Evolutionary conservation across 2,888 invertebrate species (phyloP), one percentile per base, ranked within the genome.

Genomic region (Iselma pallidipennis): DNA sequence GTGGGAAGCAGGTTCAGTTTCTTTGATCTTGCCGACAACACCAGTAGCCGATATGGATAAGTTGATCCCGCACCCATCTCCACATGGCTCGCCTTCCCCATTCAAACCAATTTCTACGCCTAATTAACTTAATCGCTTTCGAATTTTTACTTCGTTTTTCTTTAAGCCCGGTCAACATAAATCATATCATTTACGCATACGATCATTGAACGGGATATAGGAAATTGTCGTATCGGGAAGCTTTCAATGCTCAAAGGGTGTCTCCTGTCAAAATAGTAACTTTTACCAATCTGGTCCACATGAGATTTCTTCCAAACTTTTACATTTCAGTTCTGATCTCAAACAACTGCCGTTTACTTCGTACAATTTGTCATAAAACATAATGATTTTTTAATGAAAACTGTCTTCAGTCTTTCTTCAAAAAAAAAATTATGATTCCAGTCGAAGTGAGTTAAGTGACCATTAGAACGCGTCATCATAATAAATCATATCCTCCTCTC

Each of bases 11-110:
- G 52, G 61, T 57, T 61, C 66, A 63, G 65, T 26, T 12, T 51
- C 76, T 78, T 78, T 78, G 78, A 77, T 77, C 70, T 76, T 52
- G 70, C 77, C 77, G 78, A 71, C 65, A 63, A 55, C 59, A 66
- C 65, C 70, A 61, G 71, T 69, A 71, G 71, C 69, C 55, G 56
- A 55, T 60, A 61, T 49, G 61, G 69, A 66, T 68, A 51, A 51
- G 61, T 37, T 59, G 55, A 53, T 54, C 57, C 52, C 65, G 64
- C 61, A 54, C 65, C 61, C 61, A 61, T 33, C 66, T 64, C 64
- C 56, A 59, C 48, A 16, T 23, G 23, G 4, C 5, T 14, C 6
- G 45, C 45, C 21, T 23, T 45, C 21, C 21, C 45, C 45, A 45
- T 45, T 45, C 19, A 19, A 21, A 21, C 45, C 45, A 9, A 45